A percentile compares a stretch with the other conserved stretches of the same genome.
phyloP scores from a whole-genome alignment of 1,140 invertebrate genomes.

The Liolophura sinensis region DNA sequence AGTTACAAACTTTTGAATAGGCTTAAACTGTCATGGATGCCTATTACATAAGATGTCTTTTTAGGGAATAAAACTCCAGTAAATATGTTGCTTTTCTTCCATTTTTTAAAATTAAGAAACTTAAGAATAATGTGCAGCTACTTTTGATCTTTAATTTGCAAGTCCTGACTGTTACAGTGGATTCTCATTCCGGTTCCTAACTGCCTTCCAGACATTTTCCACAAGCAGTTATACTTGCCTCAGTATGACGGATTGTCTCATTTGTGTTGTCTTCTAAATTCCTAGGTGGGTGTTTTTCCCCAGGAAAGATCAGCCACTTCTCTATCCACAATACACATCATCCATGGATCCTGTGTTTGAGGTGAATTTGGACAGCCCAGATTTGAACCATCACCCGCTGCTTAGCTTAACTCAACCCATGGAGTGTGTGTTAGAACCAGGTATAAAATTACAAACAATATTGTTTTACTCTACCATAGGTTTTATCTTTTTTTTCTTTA shows the following conservation, averaged over 20 bases:
- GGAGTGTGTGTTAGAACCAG: conserved; percentile 39
- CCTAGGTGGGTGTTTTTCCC: conserved; percentile 48
- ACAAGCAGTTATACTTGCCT: not conserved
- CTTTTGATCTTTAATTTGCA: too few relatives aligned
- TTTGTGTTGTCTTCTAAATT: conserved; percentile 4
- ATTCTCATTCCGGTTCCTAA: too few relatives aligned
- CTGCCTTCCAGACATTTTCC: too few relatives aligned
- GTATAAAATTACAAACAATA: conserved; percentile 12
- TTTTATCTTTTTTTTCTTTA: not conserved
- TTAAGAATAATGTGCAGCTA: too few relatives aligned
- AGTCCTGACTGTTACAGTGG: too few relatives aligned
- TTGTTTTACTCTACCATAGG: not conserved
- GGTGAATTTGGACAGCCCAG: conserved; percentile 22
- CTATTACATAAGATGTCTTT: too few relatives aligned
- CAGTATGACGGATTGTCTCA: not conserved
- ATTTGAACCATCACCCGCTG: conserved; percentile 31
- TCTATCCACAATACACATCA: conserved; percentile 41
- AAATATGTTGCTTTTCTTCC: too few relatives aligned
- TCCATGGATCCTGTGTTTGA: conserved; percentile 45
- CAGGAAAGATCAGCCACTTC: conserved; percentile 24
- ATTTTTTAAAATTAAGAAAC: too few relatives aligned
- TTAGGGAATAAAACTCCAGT: too few relatives aligned
- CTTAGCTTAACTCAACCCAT: conserved; percentile 30
- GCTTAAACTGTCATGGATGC: too few relatives aligned
- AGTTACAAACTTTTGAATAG: too few relatives aligned